These are phyloP conservation scores for Amblyornis subalaris DNA, from an alignment of 2,113 vertebrate genomes.

Conservation along the genomic window DNA sequence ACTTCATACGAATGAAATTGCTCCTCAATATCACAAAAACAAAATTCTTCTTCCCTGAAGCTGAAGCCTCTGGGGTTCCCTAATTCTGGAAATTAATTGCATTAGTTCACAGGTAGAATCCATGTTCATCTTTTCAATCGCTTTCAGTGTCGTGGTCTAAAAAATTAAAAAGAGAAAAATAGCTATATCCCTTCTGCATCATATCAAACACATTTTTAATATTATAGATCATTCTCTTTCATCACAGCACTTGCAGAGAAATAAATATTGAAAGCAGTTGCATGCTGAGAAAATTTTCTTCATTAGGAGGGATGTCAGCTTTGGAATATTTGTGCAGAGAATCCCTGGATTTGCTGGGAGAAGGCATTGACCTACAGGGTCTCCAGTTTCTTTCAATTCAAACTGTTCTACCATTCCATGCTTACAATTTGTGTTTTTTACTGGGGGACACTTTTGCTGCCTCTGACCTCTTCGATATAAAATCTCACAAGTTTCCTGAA, in stretches of 20 bases:
- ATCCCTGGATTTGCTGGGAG: not conserved
- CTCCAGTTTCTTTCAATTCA: not conserved
- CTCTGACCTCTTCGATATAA: not conserved
- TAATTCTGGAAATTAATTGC: not conserved
- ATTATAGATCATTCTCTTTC: not conserved
- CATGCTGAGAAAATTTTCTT: not conserved
- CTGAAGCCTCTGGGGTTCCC: not conserved
- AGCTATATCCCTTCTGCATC: fast-evolving
- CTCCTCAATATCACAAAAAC: not conserved
- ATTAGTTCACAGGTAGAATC: not conserved
- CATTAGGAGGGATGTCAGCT: not conserved
- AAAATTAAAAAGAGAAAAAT: not conserved
- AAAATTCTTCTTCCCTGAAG: not conserved
- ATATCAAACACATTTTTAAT: not conserved
- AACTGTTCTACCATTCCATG: not conserved
- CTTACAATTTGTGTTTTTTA: not conserved
- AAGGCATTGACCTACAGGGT: fast-evolving
- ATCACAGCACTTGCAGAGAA: not conserved
- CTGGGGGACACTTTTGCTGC: not conserved
- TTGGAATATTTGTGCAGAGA: not conserved
- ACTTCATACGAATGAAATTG: not conserved
- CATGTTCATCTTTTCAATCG: not conserved
- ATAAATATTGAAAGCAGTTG: not conserved
- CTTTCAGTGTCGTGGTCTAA: fast-evolving
- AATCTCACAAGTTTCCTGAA: not conserved